Conservation (phyloP, 2,797 vertebrate species). For the Typhlichthys eigenmanni region DNA sequence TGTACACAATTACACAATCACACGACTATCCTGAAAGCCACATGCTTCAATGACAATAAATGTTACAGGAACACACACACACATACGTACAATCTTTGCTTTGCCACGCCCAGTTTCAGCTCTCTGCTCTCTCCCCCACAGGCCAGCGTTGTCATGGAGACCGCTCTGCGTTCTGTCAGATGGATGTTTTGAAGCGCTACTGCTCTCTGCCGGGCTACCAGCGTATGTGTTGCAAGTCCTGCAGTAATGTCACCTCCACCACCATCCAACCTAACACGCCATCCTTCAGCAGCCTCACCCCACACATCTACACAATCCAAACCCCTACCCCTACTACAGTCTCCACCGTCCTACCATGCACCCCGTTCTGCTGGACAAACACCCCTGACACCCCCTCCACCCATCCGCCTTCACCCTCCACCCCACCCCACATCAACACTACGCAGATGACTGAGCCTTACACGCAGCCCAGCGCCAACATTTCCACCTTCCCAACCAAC, state of each 20-base stretch:
- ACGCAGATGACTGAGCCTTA: constrained; percentile 56
- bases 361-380: constrained; percentile 18
- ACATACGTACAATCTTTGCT: constrained; percentile 22
- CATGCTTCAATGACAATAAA: neutral
- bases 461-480: constrained; percentile 16
- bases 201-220: constrained; percentile 88
- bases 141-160: constrained; percentile 89
- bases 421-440: constrained; percentile 26
- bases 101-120: constrained; percentile 56
- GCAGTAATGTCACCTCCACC: constrained; percentile 62
- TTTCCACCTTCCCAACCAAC: constrained; percentile 1
- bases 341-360: constrained; percentile 27
- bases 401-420: constrained; percentile 25
- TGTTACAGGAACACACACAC: constrained; percentile 4
- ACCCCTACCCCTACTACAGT: constrained; percentile 10
- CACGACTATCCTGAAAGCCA: constrained; percentile 3
- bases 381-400: constrained; percentile 21
- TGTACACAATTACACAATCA: constrained; percentile 47
- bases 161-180: constrained; percentile 91
- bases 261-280: constrained; percentile 13
- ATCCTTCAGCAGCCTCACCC: constrained; percentile 34
- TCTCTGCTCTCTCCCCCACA: constrained; percentile 82
- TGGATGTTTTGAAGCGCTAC: constrained; percentile 88
- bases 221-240: constrained; percentile 93
- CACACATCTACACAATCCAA: neutral